Conservation (phyloP, 2,888 invertebrate species). For the Ophion ventricosus region DNA sequence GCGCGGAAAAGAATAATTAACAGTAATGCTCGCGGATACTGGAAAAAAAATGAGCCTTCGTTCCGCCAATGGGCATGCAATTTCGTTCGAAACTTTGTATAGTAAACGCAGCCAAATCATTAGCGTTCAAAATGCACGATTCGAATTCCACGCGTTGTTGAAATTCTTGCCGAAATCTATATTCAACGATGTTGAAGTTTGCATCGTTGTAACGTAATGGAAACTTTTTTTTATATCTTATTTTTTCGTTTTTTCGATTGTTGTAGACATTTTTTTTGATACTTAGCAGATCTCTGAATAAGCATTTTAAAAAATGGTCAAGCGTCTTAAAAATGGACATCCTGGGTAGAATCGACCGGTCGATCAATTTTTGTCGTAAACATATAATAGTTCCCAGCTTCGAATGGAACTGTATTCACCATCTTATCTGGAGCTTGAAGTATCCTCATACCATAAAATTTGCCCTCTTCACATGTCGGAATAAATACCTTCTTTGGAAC, state of each 20-base stretch:
- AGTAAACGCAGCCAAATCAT: background rate
- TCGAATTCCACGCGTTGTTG: background rate
- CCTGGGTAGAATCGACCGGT: too few relatives aligned
- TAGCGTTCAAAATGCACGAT: background rate
- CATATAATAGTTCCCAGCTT: too few relatives aligned
- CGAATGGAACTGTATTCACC: too few relatives aligned
- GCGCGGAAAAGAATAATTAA: slow-evolving; percentile 4
- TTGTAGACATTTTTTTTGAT: background rate
- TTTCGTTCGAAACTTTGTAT: background rate
- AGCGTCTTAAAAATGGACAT: too few relatives aligned
- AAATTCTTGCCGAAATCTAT: background rate
- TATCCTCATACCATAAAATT: too few relatives aligned
- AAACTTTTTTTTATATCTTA: background rate
- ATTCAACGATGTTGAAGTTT: background rate
- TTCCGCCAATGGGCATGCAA: background rate
- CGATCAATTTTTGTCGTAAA: too few relatives aligned
- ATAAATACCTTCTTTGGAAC: too few relatives aligned
- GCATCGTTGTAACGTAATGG: background rate
- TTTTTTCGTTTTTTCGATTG: background rate
- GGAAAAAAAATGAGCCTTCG: background rate
- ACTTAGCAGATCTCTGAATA: too few relatives aligned
- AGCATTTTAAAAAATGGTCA: too few relatives aligned
- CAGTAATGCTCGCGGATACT: background rate
- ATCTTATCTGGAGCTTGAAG: too few relatives aligned
- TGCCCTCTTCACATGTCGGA: too few relatives aligned